Evolutionary conservation across 1,140 invertebrate genomes (phyloP), one percentile per base, ranked within the genome.

Genomic region (Sycophila sp.): DNA sequence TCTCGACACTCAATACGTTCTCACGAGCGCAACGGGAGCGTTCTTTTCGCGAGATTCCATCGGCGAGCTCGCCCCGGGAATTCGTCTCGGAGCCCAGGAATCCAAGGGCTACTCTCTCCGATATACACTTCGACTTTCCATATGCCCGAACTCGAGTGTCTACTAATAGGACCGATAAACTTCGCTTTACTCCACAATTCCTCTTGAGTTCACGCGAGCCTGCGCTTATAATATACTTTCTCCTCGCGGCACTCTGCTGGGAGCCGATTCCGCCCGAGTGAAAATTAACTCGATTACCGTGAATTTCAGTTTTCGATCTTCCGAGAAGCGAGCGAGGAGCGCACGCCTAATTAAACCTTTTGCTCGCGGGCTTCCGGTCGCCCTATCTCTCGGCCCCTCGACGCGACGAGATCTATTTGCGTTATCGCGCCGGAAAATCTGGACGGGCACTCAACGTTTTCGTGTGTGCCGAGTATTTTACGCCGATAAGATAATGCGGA

Each of bases 111-210:
- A n/a, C 28, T 51, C 60, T 19, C 45, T 26, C 17, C 13, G 30
- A 17, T 62, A 42, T 53, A 58, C 34, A n/a, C 28, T 63, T 67
- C 11, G 47, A 71, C 34, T 30, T 60, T 47, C 19, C 13, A 26
- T 67, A 13, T 36, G 30, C 26, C 34, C 40, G 17, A 30, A n/a
- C 60, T n/a, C n/a, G n/a, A n/a, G n/a, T n/a, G n/a, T n/a, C n/a
- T n/a, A n/a, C n/a, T n/a, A n/a, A n/a, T n/a, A n/a, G n/a, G n/a
- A n/a, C n/a, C n/a, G n/a, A n/a, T n/a, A n/a, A n/a, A n/a, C n/a
- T n/a, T n/a, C n/a, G n/a, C n/a, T n/a, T 77, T 77, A 77, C 73
- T 71, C 73, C 71, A 70, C 71, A 17, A 65, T 66, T 42, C 32
- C 19, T 22, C 42, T 40, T 45, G 42, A 11, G 42, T 47, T 47